Percentiles rank a stretch among this genome's conserved stretches.
Conservation (phyloP, 2,113 vertebrate genomes). For the Aspidoscelis tigris region DNA sequence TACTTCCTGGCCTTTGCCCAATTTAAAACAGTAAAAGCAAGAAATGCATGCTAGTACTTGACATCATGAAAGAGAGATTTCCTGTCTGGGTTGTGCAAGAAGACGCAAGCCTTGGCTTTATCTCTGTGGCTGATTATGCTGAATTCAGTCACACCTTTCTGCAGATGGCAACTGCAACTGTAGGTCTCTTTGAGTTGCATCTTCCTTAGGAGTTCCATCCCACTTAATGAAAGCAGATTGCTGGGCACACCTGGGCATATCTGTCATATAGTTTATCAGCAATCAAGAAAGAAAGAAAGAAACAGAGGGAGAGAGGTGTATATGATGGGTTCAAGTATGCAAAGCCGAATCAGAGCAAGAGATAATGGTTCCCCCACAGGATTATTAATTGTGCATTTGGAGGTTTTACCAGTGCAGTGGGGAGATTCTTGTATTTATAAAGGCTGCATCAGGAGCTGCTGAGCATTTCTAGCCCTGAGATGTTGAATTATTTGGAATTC, state of each 20-base stretch:
- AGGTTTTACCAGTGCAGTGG: neutral
- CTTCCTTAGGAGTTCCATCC: neutral
- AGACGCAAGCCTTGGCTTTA: neutral
- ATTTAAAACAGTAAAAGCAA: neutral
- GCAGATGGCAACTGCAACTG: neutral
- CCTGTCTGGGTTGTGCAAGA: neutral
- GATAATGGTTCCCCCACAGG: neutral
- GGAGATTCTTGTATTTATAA: neutral
- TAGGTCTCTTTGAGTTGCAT: neutral
- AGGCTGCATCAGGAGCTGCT: neutral
- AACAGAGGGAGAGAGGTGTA: too few species aligned
- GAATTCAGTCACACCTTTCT: constrained; percentile 13
- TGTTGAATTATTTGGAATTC: too few species aligned
- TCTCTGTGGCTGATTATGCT: neutral
- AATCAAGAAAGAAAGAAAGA: neutral
- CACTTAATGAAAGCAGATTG: neutral
- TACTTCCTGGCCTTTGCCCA: neutral
- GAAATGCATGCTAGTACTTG: neutral
- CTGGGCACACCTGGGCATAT: neutral
- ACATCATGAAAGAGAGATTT: neutral
- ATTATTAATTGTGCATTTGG: neutral
- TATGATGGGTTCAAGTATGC: too few species aligned
- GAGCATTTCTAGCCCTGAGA: too few species aligned
- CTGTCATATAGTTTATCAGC: neutral
- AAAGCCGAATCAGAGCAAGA: neutral